These are phyloP conservation scores for Aurelia sp. DNA, from an alignment of 30 jellyfish, hydroid and myxozoan species.

Conservation along the genomic window DNA sequence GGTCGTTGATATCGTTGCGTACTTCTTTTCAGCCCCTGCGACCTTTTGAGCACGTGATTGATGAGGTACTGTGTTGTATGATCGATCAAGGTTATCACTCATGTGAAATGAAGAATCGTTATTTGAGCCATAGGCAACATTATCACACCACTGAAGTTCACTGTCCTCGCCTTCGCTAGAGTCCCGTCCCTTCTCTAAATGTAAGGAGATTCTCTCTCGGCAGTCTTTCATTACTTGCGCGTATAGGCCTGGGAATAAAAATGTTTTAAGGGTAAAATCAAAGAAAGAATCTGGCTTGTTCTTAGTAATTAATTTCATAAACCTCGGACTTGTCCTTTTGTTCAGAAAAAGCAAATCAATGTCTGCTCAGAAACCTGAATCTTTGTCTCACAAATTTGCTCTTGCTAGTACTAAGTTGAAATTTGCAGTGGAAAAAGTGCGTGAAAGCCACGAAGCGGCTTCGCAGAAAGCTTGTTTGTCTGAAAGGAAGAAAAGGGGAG, in stretches of 20 bases:
- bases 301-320: no score
- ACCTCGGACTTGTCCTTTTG: no score
- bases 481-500: no score
- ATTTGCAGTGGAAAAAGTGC: no score
- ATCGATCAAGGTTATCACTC: conserved; percentile 66
- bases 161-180: conserved; percentile 88
- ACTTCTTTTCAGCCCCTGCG: conserved; percentile 46
- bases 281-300: background rate
- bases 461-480: no score
- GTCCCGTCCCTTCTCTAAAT: conserved; percentile 22
- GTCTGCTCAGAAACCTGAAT: no score
- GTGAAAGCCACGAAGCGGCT: no score
- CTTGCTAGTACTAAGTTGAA: no score
- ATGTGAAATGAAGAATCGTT: conserved; percentile 26
- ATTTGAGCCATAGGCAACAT: conserved; percentile 78
- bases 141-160: conserved; percentile 86
- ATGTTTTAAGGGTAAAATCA: background rate
- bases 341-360: no score
- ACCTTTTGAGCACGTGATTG: conserved; percentile 75
- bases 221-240: conserved; percentile 73
- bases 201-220: background rate
- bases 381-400: no score
- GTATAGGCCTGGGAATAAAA: conserved; percentile 46
- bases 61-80: conserved; percentile 91
- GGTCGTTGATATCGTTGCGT: conserved; percentile 59